phyloP scores from a whole-genome alignment of 2,797 vertebrate species.

The Halcyon leucocephala region DNA sequence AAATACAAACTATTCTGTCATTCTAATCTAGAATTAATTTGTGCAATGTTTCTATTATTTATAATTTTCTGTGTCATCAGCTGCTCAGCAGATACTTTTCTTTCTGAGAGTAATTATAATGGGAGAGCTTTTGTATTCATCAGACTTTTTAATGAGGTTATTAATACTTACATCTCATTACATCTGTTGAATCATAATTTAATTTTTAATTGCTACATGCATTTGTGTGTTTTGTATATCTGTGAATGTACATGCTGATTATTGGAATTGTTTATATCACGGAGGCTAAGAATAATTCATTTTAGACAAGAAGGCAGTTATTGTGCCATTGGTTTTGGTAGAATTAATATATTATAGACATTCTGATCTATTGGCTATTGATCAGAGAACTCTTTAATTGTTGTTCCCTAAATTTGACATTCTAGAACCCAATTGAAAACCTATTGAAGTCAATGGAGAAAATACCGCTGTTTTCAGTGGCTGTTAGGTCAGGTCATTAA shows the following conservation, averaged over 20 bases:
- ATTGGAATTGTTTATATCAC: constrained; percentile 8
- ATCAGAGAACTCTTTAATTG: neutral
- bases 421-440: neutral
- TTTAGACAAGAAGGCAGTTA: constrained; percentile 2
- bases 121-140: constrained; percentile 61
- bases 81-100: constrained; percentile 47
- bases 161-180: constrained; percentile 65
- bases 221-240: constrained; percentile 24
- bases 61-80: constrained; percentile 70
- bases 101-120: constrained; percentile 52
- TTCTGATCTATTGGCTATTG: neutral
- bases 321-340: neutral
- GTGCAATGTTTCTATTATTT: constrained; percentile 61
- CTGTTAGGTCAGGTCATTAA: neutral
- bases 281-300: neutral
- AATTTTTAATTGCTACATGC: constrained; percentile 53
- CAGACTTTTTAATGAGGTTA: constrained; percentile 62
- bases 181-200: constrained; percentile 56
- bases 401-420: neutral
- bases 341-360: neutral
- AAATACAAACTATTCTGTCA: constrained; percentile 43
- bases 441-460: neutral
- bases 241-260: neutral
- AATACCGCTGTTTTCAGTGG: neutral
- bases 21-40: constrained; percentile 69